Evolutionary conservation across 2,888 invertebrate species (phyloP).

Genomic region (Athalia rosae): DNA sequence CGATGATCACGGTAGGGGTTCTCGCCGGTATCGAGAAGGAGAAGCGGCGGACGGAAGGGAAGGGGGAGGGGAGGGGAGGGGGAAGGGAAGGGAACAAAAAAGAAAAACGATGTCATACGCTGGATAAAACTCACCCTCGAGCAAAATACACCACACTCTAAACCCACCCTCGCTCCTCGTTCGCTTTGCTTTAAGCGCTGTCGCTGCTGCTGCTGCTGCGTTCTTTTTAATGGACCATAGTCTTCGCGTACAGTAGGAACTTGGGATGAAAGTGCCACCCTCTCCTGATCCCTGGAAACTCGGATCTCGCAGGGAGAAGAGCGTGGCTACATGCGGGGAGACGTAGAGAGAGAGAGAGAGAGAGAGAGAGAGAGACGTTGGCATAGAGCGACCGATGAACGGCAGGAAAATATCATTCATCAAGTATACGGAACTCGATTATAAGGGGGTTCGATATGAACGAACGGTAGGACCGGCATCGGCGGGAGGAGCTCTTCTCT

Average conservation of each 20-base stretch:
- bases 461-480: neutral
- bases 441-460: neutral
- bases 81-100: neutral
- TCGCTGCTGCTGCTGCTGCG: constrained; percentile 10
- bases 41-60: neutral
- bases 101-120: constrained; percentile 20
- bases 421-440: constrained; percentile 7
- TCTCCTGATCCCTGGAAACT: neutral
- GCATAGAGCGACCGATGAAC: neutral
- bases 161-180: constrained; percentile 15
- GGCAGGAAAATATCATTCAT: constrained; percentile 25
- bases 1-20: neutral
- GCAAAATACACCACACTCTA: constrained; percentile 27
- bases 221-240: constrained; percentile 47
- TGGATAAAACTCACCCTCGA: constrained; percentile 40
- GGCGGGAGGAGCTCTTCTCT: neutral
- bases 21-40: neutral
- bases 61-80: neutral
- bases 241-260: constrained; percentile 40
- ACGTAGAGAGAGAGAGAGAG: too few relatives aligned
- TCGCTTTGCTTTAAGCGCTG: constrained; percentile 42
- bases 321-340: too few relatives aligned
- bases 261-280: constrained; percentile 35
- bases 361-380: too few relatives aligned
- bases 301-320: neutral